Conservation (phyloP, 2,888 invertebrate genomes). For the Drosophila lutescens region DNA sequence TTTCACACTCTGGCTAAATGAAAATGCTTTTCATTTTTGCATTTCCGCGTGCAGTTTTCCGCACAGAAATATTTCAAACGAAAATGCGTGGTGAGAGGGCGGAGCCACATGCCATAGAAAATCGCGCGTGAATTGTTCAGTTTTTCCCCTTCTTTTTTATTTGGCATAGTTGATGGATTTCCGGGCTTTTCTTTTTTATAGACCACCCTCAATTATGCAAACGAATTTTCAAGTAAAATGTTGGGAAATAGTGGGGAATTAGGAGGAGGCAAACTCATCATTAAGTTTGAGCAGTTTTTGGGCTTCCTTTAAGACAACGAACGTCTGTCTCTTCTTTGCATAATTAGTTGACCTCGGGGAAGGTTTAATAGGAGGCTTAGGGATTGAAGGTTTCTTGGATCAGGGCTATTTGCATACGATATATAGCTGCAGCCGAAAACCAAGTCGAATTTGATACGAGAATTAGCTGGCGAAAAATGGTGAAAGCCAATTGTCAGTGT, state of each 20-base stretch:
- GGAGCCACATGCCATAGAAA: constrained; percentile 26
- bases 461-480: constrained; percentile 27
- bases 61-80: constrained; percentile 50
- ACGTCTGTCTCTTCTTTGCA: constrained; percentile 53
- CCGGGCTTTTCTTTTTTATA: constrained; percentile 38
- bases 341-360: constrained; percentile 60
- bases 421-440: neutral
- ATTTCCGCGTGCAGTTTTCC: constrained; percentile 64
- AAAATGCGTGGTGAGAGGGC: constrained; percentile 40
- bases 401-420: constrained; percentile 28
- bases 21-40: constrained; percentile 58
- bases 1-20: constrained; percentile 63
- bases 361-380: constrained; percentile 7
- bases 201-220: constrained; percentile 40
- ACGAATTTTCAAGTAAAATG: constrained; percentile 20
- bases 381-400: constrained; percentile 24
- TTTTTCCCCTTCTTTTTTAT: constrained; percentile 12
- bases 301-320: constrained; percentile 38
- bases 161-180: constrained; percentile 37
- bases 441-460: constrained; percentile 38
- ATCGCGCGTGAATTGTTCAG: constrained; percentile 45
- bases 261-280: constrained; percentile 33
- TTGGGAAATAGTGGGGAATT: constrained; percentile 15
- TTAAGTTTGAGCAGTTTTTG: constrained; percentile 39
- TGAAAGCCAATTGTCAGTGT: constrained; percentile 55